A percentile compares a stretch with the other conserved stretches of the same genome.
These are phyloP conservation scores for Syngnathoides biaculeatus DNA, from an alignment of 2,113 vertebrate genomes.

Conservation along the genomic window DNA sequence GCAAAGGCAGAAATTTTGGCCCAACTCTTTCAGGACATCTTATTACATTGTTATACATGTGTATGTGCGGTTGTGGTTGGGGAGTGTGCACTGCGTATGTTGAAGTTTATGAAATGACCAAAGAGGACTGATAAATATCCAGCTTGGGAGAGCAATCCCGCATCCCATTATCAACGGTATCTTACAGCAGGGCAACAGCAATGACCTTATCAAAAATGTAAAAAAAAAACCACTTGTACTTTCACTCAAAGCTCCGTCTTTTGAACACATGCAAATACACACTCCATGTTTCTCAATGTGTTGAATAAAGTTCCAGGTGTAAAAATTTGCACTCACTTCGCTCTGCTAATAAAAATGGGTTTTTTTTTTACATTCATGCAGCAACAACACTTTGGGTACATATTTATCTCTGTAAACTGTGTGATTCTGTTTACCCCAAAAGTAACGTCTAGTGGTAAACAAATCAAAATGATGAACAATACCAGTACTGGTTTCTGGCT, in stretches of 20 bases:
- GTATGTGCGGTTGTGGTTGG: not conserved
- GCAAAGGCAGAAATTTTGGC: no score
- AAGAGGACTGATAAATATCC: conserved; percentile 16
- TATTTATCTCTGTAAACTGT: conserved; percentile 26
- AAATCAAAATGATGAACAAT: conserved; percentile 42
- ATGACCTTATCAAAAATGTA: conserved; percentile 69
- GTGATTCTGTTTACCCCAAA: conserved; percentile 38
- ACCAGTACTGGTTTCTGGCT: conserved; percentile 16
- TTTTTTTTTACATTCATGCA: not conserved
- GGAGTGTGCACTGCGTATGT: no score
- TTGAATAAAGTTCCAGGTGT: not conserved
- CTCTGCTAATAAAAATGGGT: not conserved
- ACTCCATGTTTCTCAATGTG: conserved; percentile 21
- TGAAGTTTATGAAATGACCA: not conserved
- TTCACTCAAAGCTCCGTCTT: conserved; percentile 49
- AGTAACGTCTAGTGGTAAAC: conserved; percentile 33
- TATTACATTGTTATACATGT: not conserved
- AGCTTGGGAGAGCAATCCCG: conserved; percentile 14
- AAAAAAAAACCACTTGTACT: conserved; percentile 59
- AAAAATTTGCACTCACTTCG: not conserved
- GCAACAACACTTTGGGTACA: conserved; percentile 1
- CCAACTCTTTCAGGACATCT: no score
- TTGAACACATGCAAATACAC: conserved; percentile 52
- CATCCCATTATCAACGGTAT: conserved; percentile 39
- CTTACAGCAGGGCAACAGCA: conserved; percentile 31